Evolutionary conservation across 1,140 invertebrate species (phyloP), one percentile per base, ranked within the genome.

Genomic region (Drosophila sturtevanti): DNA sequence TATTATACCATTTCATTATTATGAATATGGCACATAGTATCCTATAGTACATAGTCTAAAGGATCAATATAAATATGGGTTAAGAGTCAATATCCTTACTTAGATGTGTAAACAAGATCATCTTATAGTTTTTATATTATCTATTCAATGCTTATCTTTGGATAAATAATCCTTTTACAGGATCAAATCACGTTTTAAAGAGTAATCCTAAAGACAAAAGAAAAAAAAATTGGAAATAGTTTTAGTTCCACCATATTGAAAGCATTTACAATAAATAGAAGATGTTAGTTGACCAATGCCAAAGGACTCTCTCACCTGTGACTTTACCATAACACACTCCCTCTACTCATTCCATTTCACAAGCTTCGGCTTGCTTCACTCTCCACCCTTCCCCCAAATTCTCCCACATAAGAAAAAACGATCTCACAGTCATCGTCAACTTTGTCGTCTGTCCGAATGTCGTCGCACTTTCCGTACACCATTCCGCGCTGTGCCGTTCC

Each of bases 201-300:
- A 38, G 37, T 38, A 38, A 10, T n/a, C 4, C 12, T 4, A 12
- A 14, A 14, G 37, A 38, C 12, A n/a, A 12, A 38, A 4, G n/a
- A 5, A 38, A 38, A 38, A 5, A 38, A 38, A 38, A 9, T n/a
- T 38, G n/a, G 37, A 38, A 4, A 38, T 4, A 31, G 37, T 5
- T 7, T 38, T 60, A 22, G 68, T 63, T 16, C 22, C 14, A 38
- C 48, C 16, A 41, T 16, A 38, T 37, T 41, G 24, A 52, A 52
- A 51, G 31, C 56, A 75, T 62, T 74, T 64, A 63, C 72, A 75
- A 74, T 74, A 63, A 75, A 71, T 41, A 41, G n/a, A 41, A 41
- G 11, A 66, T 74, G 62, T n/a, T n/a, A 73, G 62, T 74, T 68
- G 37, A 35, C 27, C 52, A 66, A 48, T 48, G 41, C 10, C 22